Evolutionary conservation across 2,888 invertebrate species (phyloP), one percentile per base, ranked within the genome.

Genomic region (Aspidapion aeneum): DNA sequence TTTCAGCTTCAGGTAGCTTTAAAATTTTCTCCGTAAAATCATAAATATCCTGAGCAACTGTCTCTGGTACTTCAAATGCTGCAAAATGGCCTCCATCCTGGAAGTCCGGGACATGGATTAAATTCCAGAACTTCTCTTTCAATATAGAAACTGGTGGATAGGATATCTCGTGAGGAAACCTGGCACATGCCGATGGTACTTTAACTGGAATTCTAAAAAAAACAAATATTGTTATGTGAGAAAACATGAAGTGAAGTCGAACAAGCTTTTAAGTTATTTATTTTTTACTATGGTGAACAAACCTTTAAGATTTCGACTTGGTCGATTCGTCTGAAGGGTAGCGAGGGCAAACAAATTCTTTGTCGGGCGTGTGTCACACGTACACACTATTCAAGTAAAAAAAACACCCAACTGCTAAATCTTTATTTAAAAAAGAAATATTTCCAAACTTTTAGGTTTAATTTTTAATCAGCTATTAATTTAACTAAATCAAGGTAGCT

Each of bases 111-210:
- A 72, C 58, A 1, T 74, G 90, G 2, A 91, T 80, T 56, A 94
- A 78, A 77, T 93, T 90, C 16, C 73, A 77, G 75, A 82, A 92
- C 69, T 85, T 87, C 1, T 83, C 76, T 54, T 80, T 79, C 2
- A 93, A 72, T 1, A 89, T 74, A 19, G 78, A 80, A 69, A 90
- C 86, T 0, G 90, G 84, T 16, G 80, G 75, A 67, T 85, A 86
- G 0, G 79, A 58, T 0, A 93, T 17, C 70, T 95, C 94, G 69
- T 90, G 70, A 2, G 87, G 88, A 73, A 91, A 93, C 18, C 85
- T 83, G 0, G 91, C 89, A 72, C 91, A 90, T 59, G 87, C 93
- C 0, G 86, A 85, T 3, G 93, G 93, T 0, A 91, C 90, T 0
- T 74, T 71, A 0, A 90, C 83, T 16, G 88, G 87, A 52, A 88